These are phyloP conservation scores for Mythimna ferrago DNA, from an alignment of 2,888 invertebrate genomes.

Conservation along the genomic window DNA sequence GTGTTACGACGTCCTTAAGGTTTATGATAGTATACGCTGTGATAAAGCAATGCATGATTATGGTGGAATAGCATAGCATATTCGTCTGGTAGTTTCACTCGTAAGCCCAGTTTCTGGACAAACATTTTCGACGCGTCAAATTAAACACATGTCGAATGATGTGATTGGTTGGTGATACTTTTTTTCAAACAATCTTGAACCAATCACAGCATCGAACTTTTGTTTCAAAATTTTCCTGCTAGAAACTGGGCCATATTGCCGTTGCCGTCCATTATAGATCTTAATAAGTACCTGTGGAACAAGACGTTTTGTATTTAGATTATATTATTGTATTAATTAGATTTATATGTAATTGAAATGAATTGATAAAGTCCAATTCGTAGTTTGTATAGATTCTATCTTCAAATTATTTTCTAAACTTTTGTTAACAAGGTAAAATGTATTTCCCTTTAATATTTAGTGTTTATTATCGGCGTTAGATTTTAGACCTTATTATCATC, in stretches of 20 bases:
- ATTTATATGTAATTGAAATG: constrained; percentile 1
- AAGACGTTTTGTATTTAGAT: constrained; percentile 20
- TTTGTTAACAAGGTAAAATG: not conserved
- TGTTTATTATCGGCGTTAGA: not conserved
- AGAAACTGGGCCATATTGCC: constrained; percentile 19
- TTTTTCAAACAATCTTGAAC: not conserved
- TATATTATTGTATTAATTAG: constrained; percentile 4
- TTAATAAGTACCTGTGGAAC: constrained; percentile 41
- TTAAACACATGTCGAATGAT: not conserved
- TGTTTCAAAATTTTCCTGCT: not conserved
- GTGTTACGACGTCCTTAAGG: constrained; percentile 27
- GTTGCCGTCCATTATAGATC: constrained; percentile 50
- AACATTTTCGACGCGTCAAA: not conserved
- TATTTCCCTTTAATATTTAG: not conserved
- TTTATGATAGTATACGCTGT: constrained; percentile 73
- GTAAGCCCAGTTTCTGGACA: not conserved
- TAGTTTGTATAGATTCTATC: not conserved
- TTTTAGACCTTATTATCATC: not conserved
- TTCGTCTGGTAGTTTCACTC: constrained; percentile 30
- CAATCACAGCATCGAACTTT: not conserved
- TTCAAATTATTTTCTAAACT: not conserved
- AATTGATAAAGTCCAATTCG: constrained; percentile 13
- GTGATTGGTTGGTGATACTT: not conserved
- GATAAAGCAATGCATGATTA: constrained; percentile 80
- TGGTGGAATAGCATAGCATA: constrained; percentile 40